phyloP scores from a whole-genome alignment of 2,888 invertebrate genomes.

The Megastigmus dorsalis region DNA sequence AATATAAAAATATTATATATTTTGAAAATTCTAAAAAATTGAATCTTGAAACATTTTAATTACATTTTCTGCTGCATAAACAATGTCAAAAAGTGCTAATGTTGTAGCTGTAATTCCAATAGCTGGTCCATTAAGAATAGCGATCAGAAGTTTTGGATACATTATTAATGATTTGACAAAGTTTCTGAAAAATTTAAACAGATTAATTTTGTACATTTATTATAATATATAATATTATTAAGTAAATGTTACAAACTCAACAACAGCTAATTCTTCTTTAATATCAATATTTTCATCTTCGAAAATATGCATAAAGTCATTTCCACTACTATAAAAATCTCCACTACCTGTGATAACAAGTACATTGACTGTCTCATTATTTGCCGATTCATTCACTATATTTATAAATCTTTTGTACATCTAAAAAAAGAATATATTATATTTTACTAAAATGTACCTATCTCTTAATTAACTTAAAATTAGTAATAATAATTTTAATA shows the following conservation, averaged over 20 bases:
- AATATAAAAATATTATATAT: slow-evolving; percentile 16
- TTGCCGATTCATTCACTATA: slow-evolving; percentile 82
- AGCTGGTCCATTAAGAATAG: slow-evolving; percentile 94
- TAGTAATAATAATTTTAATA: background rate
- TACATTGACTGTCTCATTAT: slow-evolving; percentile 80
- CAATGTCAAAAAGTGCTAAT: slow-evolving; percentile 89
- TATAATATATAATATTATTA: background rate
- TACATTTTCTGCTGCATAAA: slow-evolving; percentile 90
- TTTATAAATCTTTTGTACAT: slow-evolving; percentile 82
- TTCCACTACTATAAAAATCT: slow-evolving; percentile 90
- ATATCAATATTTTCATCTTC: background rate
- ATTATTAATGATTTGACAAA: slow-evolving; percentile 87
- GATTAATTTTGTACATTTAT: slow-evolving; percentile 20
- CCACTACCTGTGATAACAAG: slow-evolving; percentile 88
- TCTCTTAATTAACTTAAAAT: background rate
- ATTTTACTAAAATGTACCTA: background rate
- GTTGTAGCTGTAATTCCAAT: slow-evolving; percentile 93
- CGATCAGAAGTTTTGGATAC: slow-evolving; percentile 91
- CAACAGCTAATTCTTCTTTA: background rate
- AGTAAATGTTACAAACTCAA: slow-evolving; percentile 27
- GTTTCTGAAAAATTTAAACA: slow-evolving; percentile 74
- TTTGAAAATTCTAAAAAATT: background rate
- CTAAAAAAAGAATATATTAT: slow-evolving; percentile 59
- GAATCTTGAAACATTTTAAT: background rate
- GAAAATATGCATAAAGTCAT: slow-evolving; percentile 78